A percentile compares a stretch with the other conserved stretches of the same genome.
These are phyloP conservation scores for Pipra filicauda DNA, from an alignment of 2,113 vertebrate genomes.

Conservation along the genomic window DNA sequence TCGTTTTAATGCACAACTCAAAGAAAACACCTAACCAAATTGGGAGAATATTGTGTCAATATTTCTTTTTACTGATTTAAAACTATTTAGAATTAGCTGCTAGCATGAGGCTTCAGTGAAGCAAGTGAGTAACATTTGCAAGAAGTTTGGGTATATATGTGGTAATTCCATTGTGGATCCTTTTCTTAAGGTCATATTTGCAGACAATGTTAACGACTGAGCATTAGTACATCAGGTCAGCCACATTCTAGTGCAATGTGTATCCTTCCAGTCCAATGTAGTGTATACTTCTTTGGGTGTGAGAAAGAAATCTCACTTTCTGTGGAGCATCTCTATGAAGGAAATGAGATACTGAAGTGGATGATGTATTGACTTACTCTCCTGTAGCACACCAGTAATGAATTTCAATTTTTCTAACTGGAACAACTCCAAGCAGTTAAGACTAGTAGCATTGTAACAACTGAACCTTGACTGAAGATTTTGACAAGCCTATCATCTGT, in stretches of 20 bases:
- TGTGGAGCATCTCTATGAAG: neutral
- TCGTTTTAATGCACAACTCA: neutral
- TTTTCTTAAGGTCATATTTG: neutral
- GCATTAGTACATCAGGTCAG: neutral
- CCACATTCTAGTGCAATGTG: accelerated
- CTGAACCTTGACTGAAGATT: neutral
- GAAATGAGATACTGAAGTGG: neutral
- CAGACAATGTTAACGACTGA: neutral
- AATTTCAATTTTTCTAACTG: neutral
- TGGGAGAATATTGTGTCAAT: neutral
- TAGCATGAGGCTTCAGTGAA: neutral
- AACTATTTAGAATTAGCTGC: neutral
- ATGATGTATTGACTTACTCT: neutral
- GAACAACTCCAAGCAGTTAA: neutral
- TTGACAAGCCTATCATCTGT: neutral
- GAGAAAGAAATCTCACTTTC: neutral
- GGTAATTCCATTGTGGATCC: neutral
- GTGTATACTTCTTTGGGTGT: neutral
- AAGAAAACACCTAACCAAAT: neutral
- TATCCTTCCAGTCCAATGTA: neutral
- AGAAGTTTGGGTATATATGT: neutral
- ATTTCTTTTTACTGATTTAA: neutral
- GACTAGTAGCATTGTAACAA: neutral
- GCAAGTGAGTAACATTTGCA: neutral
- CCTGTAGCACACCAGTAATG: neutral